Percentiles rank a stretch among this genome's conserved stretches.
Evolutionary conservation across 2,797 vertebrate species (phyloP).

Genomic region (Notolabrus celidotus): DNA sequence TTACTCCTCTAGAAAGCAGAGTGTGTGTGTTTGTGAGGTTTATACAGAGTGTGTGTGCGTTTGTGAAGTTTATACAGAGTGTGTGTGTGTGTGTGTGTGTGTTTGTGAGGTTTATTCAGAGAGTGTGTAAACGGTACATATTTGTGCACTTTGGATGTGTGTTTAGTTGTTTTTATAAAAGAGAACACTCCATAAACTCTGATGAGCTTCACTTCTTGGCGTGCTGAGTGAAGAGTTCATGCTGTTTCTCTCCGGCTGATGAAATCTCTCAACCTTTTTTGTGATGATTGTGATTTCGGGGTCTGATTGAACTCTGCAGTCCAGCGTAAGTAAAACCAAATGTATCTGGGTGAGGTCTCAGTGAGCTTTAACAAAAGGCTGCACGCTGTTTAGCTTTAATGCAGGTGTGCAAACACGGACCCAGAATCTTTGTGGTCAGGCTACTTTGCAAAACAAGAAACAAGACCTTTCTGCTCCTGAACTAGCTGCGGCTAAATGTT

Average conservation of each 20-base stretch:
- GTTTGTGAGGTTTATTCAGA: too few relatives aligned
- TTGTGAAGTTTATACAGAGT: too few relatives aligned
- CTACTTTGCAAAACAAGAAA: slow-evolving; percentile 26
- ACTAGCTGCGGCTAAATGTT: background rate
- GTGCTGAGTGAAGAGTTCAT: background rate
- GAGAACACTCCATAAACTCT: slow-evolving; percentile 12
- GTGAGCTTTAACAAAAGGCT: too few relatives aligned
- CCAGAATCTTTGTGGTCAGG: slow-evolving; percentile 11
- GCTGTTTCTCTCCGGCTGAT: slow-evolving; percentile 29
- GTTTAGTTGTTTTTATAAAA: slow-evolving; percentile 15
- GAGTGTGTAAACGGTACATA: background rate
- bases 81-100: background rate
- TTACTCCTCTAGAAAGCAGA: slow-evolving; percentile 54
- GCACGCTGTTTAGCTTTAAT: slow-evolving; percentile 2
- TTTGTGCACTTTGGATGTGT: slow-evolving; percentile 1
- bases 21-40: slow-evolving; percentile 22
- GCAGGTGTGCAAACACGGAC: slow-evolving; percentile 31
- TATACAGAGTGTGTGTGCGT: slow-evolving; percentile 3
- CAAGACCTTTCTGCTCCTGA: slow-evolving; percentile 2
- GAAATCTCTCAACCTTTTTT: slow-evolving; percentile 23
- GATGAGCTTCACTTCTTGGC: slow-evolving; percentile 27
- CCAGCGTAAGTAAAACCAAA: slow-evolving; percentile 77
- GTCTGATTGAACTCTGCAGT: slow-evolving; percentile 42
- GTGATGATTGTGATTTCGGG: slow-evolving; percentile 46
- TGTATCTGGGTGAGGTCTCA: slow-evolving; percentile 60